Base-by-base conservation (phyloP, 2,113 vertebrate genomes). In the Nanger granti region DNA sequence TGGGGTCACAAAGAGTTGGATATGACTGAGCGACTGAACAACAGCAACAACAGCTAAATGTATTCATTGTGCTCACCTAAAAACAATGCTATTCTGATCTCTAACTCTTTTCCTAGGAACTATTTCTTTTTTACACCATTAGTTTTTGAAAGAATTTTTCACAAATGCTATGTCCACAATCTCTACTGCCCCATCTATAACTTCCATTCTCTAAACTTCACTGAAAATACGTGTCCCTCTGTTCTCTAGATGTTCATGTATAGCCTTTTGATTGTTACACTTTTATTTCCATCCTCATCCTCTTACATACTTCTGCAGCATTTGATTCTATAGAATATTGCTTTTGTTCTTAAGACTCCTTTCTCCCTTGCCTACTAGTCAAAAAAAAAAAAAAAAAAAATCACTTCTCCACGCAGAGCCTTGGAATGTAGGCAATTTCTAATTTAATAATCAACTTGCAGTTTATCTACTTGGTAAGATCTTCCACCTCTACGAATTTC, bases 311-410 rank as follows among this genome's bases (percentile, higher is more conserved):
- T 26, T 87, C 64, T 52, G 87, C 15, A 80, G 57, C 84, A 82
- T 47, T 79, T 79, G 86, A 88, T 84, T n/a, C 49, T 69, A 29
- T 20, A 80, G 60, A 44, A 41, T 26, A n/a, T 31, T 11, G 29
- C 37, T 62, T 89, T n/a, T 34, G 7, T 82, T 85, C 87, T 80
- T 62, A 54, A 28, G 54, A 85, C 17, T 89, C 37, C 41, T 73
- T 55, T 82, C 31, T 60, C 80, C 87, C 41, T 95, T 92, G 52
- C 52, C 31, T 64, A 37, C 22, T n/a, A 52, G 66, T 88, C 24
- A 55, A 54, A 66, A 86, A 37, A 22, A 92, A 88, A 22, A 92
- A 88, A 97, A 59, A 22, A 89, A 89, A 92, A 86, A 96, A n/a
- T 6, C 52, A 80, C 49, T 80, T 80, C 20, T 92, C 84, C 41